Conservation (phyloP, 2,888 invertebrate genomes). For the Hofmannophila pseudospretella region DNA sequence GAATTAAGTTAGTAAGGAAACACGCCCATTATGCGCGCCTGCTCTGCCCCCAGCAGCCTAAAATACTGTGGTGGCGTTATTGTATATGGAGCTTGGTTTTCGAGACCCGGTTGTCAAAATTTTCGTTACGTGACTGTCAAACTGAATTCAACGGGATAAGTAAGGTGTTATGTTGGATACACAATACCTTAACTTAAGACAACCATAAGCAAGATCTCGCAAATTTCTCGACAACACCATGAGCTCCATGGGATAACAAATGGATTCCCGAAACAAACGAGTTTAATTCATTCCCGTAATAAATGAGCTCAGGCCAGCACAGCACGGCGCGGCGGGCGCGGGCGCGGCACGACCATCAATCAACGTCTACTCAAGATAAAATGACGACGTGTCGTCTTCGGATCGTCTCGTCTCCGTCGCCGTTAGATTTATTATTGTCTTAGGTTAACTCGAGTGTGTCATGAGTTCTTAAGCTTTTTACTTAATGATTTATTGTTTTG, state of each 20-base stretch:
- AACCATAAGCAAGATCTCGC: not conserved
- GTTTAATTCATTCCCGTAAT: conserved; percentile 38
- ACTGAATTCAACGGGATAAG: too few species aligned
- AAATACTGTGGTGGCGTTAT: too few species aligned
- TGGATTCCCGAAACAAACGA: conserved; percentile 27
- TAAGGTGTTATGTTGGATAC: too few species aligned
- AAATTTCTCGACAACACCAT: not conserved
- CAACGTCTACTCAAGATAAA: conserved; percentile 44
- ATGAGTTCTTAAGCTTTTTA: conserved; percentile 44
- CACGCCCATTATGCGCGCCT: too few species aligned
- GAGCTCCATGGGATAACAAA: conserved; percentile 13
- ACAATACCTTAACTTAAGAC: too few species aligned
- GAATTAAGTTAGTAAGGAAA: too few species aligned
- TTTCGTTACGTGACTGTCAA: too few species aligned
- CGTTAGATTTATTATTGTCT: conserved; percentile 58
- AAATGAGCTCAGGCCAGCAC: conserved; percentile 42
- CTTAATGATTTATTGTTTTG: conserved; percentile 40
- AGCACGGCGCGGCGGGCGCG: conserved; percentile 19
- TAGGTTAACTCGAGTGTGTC: conserved; percentile 42
- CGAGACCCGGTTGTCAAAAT: too few species aligned
- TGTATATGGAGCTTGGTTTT: too few species aligned
- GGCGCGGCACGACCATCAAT: conserved; percentile 48
- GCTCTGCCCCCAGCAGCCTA: too few species aligned
- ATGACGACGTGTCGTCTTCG: conserved; percentile 35
- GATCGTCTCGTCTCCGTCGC: conserved; percentile 17